Evolutionary conservation across 2,113 vertebrate species (phyloP), one percentile per base, ranked within the genome.

Genomic region (Indicator maculatus): DNA sequence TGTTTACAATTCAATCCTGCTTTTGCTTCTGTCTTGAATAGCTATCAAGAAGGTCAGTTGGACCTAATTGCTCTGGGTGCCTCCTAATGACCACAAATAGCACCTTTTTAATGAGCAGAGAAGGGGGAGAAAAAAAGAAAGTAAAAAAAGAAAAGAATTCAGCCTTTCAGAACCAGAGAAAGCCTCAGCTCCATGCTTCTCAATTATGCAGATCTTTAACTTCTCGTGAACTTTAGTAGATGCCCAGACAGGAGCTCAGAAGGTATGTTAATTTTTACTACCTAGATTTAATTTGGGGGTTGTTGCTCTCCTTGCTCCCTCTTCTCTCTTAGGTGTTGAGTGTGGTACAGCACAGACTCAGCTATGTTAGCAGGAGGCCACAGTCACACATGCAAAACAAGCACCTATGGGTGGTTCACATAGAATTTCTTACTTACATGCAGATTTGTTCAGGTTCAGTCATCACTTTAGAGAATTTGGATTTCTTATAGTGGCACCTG

Each of bases 21-120:
- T 95, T 93, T 93, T 95, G 98, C 98, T 97, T 98, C 97, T 98
- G 98, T 98, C 98, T 98, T 98, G 97, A 98, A 98, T 98, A 98
- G 97, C 97, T 89, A 98, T 98, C 97, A 98, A 83, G 97, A 95
- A 95, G 97, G 97, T 97, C 96, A 97, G 96, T 97, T 93, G 96
- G 96, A 93, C 93, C 97, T 98, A 98, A 98, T 97, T 98, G 97
- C 95, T 81, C 96, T 96, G 98, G 98, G 98, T 97, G 96, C 97
- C 95, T 89, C 96, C 97, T 98, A 98, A 98, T 98, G 97, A 98
- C 97, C 95, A 91, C 84, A 96, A 96, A 97, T 97, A 94, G 96
- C 95, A 93, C 85, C 96, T 96, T 96, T 96, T 96, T 97, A 97
- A 98, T 23, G 83, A 86, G 86, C 55, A 85, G 72, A 78, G 84